Conservation (phyloP, 2,888 invertebrate species). For the Sinelater perroti region DNA sequence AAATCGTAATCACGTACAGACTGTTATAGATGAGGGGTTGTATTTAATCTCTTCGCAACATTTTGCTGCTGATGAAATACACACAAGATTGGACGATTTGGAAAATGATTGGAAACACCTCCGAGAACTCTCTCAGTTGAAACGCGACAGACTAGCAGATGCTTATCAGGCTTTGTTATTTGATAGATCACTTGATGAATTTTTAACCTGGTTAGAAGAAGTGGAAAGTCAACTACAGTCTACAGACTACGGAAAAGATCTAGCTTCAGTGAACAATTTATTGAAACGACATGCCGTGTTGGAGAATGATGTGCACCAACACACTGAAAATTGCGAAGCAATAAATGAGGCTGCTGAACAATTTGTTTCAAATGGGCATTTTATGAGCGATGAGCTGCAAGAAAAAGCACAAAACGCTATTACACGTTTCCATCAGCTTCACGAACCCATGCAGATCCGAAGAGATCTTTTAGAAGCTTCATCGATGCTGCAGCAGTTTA, state of each 20-base stretch:
- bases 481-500: slow-evolving; percentile 85
- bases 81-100: slow-evolving; percentile 81
- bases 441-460: slow-evolving; percentile 90
- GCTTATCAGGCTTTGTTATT: slow-evolving; percentile 92
- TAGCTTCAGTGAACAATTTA: slow-evolving; percentile 85
- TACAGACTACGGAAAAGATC: slow-evolving; percentile 86
- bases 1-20: slow-evolving; percentile 85
- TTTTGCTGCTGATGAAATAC: slow-evolving; percentile 88
- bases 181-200: slow-evolving; percentile 89
- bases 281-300: slow-evolving; percentile 81
- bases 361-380: slow-evolving; percentile 83
- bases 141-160: slow-evolving; percentile 85
- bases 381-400: slow-evolving; percentile 87
- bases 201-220: slow-evolving; percentile 93
- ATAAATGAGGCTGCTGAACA: slow-evolving; percentile 82
- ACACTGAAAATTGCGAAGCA: slow-evolving; percentile 82
- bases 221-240: slow-evolving; percentile 79
- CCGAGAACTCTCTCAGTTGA: slow-evolving; percentile 81
- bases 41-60: slow-evolving; percentile 80
- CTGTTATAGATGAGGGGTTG: slow-evolving; percentile 83
- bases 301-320: slow-evolving; percentile 86
- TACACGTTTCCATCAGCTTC: slow-evolving; percentile 69
- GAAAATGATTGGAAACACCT: slow-evolving; percentile 89
- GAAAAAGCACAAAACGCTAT: slow-evolving; percentile 73
- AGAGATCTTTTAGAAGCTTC: slow-evolving; percentile 94